A percentile compares a stretch with the other conserved stretches of the same genome.
Conservation (phyloP, 2,888 invertebrate species). For the Diachrysia chrysitis region DNA sequence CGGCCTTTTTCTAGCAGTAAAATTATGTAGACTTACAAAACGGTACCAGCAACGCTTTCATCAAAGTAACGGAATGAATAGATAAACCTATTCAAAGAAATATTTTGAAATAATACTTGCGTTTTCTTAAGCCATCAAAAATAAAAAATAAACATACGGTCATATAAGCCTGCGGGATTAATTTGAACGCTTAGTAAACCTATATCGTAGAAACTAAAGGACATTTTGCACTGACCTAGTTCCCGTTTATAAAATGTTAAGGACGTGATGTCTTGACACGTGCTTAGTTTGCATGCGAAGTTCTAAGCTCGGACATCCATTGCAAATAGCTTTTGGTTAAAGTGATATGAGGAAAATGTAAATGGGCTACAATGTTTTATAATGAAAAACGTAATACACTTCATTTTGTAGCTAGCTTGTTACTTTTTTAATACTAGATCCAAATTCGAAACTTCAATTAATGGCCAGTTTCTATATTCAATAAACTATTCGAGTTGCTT, state of each 20-base stretch:
- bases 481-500: too few relatives aligned
- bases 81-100: too few relatives aligned
- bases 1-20: not conserved
- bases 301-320: conserved; percentile 30
- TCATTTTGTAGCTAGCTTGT: too few relatives aligned
- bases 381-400: too few relatives aligned
- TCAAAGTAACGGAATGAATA: conserved; percentile 26
- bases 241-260: conserved; percentile 39
- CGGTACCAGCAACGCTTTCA: not conserved
- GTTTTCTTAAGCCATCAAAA: too few relatives aligned
- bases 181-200: conserved; percentile 18
- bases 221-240: conserved; percentile 41
- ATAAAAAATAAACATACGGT: too few relatives aligned
- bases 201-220: conserved; percentile 15
- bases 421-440: too few relatives aligned
- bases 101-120: too few relatives aligned
- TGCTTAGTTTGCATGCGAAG: conserved; percentile 36
- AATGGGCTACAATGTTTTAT: too few relatives aligned
- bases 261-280: conserved; percentile 42
- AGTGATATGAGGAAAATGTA: not conserved
- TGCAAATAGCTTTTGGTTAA: not conserved
- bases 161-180: conserved; percentile 23
- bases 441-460: too few relatives aligned
- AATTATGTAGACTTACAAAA: not conserved
- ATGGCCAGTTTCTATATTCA: too few relatives aligned